Evolutionary conservation across 30 jellyfish, hydroid and myxozoan species (phyloP).

Genomic region (Aurelia sp.): DNA sequence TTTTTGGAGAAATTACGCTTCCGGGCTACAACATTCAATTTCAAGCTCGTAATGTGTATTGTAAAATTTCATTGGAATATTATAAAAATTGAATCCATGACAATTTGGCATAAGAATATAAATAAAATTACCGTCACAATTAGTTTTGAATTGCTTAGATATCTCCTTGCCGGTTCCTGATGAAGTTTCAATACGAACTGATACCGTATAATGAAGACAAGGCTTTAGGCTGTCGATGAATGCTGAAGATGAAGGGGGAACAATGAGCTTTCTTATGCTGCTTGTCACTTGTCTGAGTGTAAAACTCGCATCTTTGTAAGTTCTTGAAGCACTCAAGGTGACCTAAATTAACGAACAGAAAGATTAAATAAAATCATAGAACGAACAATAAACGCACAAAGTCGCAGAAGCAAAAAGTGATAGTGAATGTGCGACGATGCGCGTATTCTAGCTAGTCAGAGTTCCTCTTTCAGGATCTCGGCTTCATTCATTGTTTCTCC

Average conservation of each 20-base stretch:
- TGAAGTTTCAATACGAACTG: constrained; percentile 48
- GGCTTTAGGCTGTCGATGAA: constrained; percentile 46
- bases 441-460: too few relatives aligned
- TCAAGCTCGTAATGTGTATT: too few relatives aligned
- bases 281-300: constrained; percentile 17
- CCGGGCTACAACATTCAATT: too few relatives aligned
- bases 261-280: constrained; percentile 11
- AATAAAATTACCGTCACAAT: constrained; percentile 17
- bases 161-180: constrained; percentile 56
- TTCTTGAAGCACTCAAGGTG: constrained; percentile 19
- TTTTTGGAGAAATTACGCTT: too few relatives aligned
- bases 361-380: too few relatives aligned
- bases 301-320: constrained; percentile 44
- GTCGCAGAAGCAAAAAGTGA: too few relatives aligned
- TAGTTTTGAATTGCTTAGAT: constrained; percentile 28
- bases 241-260: constrained; percentile 27
- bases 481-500: too few relatives aligned
- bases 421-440: too few relatives aligned
- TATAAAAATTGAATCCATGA: too few relatives aligned
- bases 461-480: too few relatives aligned
- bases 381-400: too few relatives aligned
- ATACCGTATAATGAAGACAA: constrained; percentile 34
- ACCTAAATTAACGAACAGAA: background rate
- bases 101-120: background rate
- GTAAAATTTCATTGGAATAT: too few relatives aligned